Evolutionary conservation across 2,797 vertebrate species (phyloP).

Genomic region (Paratrypauchen microcephalus): DNA sequence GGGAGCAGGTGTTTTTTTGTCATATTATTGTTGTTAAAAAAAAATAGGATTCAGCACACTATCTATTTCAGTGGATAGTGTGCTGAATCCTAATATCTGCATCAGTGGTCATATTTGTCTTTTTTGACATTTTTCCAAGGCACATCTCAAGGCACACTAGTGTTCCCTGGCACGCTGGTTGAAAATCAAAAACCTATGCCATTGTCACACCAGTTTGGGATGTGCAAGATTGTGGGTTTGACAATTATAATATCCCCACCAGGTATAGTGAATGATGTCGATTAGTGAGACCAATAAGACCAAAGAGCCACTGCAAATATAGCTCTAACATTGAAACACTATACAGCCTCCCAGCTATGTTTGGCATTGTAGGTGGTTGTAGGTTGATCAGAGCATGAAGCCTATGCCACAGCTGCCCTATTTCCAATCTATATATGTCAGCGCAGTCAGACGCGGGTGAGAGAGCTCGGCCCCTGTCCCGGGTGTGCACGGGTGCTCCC

Average conservation of each 20-base stretch:
- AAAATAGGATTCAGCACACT: too few relatives aligned
- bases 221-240: too few relatives aligned
- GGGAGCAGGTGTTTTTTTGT: neutral
- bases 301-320: neutral
- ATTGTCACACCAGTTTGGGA: too few relatives aligned
- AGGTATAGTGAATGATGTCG: neutral
- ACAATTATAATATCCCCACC: too few relatives aligned
- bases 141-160: too few relatives aligned
- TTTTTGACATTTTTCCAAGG: too few relatives aligned
- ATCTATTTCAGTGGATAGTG: too few relatives aligned
- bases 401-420: slow-evolving; percentile 30
- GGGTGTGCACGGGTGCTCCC: slow-evolving; percentile 50
- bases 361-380: neutral
- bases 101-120: too few relatives aligned
- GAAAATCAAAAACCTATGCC: too few relatives aligned
- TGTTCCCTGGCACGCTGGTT: too few relatives aligned
- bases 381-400: neutral
- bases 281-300: neutral
- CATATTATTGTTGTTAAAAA: too few relatives aligned
- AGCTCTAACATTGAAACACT: slow-evolving; percentile 8
- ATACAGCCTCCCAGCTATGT: neutral
- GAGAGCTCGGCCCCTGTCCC: slow-evolving; percentile 31
- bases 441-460: slow-evolving; percentile 31
- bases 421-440: slow-evolving; percentile 35
- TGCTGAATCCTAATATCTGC: too few relatives aligned